Evolutionary conservation across 2,113 vertebrate species (phyloP).

Genomic region (Scatophagus argus): DNA sequence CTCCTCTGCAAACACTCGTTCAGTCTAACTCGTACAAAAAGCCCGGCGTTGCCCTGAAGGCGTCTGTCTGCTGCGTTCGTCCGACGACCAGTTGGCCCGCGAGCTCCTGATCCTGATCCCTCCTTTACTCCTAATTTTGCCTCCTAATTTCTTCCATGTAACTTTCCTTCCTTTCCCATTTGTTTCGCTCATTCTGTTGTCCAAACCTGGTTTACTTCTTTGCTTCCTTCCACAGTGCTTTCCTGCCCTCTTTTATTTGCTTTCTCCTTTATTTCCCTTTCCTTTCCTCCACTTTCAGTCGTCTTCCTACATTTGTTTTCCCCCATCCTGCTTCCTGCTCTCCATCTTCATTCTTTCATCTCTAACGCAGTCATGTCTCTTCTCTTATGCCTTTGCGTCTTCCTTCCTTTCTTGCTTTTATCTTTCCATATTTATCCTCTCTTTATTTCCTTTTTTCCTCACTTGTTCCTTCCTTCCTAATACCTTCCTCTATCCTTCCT

Average conservation of each 20-base stretch:
- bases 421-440: neutral
- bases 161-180: neutral
- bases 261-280: neutral
- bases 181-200: neutral
- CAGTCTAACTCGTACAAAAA: neutral
- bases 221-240: neutral
- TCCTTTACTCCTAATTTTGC: neutral
- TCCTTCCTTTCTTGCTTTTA: neutral
- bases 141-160: neutral
- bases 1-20: conserved; percentile 1
- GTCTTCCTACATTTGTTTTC: too few relatives aligned
- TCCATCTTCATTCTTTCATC: neutral
- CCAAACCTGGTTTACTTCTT: neutral
- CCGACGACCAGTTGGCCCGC: too few relatives aligned
- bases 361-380: too few relatives aligned
- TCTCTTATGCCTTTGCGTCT: too few relatives aligned
- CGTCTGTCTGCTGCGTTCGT: fast-evolving
- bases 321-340: too few relatives aligned
- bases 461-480: neutral
- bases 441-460: neutral
- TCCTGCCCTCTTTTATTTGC: neutral
- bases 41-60: neutral
- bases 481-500: neutral
- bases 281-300: too few relatives aligned
- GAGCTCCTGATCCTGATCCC: too few relatives aligned